These are phyloP conservation scores for Alloscopus bannaensis DNA, from an alignment of 2,888 invertebrate genomes.

Conservation along the genomic window DNA sequence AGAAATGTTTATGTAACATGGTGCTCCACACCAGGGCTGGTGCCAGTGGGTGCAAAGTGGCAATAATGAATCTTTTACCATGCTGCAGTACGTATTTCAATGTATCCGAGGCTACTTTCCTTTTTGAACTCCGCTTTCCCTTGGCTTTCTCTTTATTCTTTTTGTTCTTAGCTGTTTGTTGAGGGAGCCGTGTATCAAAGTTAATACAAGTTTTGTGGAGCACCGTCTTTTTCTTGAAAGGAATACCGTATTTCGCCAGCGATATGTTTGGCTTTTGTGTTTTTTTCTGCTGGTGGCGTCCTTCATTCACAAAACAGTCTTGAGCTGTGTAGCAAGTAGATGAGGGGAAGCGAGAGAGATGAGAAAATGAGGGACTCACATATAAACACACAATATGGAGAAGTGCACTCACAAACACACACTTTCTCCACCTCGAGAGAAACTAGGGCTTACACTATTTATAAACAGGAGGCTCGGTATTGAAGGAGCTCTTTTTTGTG, in stretches of 20 bases:
- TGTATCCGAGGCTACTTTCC: no score
- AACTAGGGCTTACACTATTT: not conserved
- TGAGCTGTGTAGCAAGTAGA: not conserved
- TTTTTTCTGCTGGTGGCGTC: no score
- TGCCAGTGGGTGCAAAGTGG: conserved; percentile 58
- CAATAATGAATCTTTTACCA: conserved; percentile 61
- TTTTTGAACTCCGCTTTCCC: no score
- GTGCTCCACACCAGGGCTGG: not conserved
- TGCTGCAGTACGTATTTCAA: no score
- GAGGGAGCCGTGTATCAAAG: no score
- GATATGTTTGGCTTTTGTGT: no score
- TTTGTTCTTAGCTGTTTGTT: no score
- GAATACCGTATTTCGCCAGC: no score
- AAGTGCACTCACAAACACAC: not conserved
- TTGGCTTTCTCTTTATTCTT: no score
- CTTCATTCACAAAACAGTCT: not conserved
- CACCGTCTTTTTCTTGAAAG: no score
- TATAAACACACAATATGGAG: not conserved
- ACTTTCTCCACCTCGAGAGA: not conserved
- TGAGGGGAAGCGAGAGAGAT: not conserved
- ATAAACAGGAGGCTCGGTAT: not conserved
- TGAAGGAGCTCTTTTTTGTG: no score
- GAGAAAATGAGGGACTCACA: not conserved
- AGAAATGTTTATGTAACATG: conserved; percentile 48
- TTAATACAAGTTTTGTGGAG: no score